Base-by-base conservation (phyloP, 2,888 invertebrate species). In the Papilio protenor region DNA sequence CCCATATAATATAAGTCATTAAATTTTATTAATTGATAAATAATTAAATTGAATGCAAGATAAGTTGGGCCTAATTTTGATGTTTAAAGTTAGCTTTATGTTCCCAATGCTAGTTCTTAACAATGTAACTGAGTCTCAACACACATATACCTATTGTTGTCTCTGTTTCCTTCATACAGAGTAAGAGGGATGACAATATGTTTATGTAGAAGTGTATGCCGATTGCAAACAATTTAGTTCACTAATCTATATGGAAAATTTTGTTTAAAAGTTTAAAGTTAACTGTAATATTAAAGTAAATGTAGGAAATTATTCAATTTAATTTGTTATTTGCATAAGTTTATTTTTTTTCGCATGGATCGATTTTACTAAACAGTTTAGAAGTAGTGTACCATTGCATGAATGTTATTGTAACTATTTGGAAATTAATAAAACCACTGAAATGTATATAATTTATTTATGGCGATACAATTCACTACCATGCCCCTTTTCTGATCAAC, bases 381-480 rank as follows among this genome's bases (percentile, higher is more conserved):
- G 93, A 86, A 87, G 94, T 94, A 94, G 94, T 87, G 85, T 90
- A 92, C 90, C 89, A 93, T 92, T 95, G 94, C 93, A 95, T 95
- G 94, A 94, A 94, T 95, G 95, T 95, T 95, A 95, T 93, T 94
- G 94, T 94, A 78, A 78, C 78, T 78, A 94, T 90, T 94, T 94
- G 92, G 88, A 93, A 93, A 92, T 89, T 87, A 94, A 94, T 93
- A 93, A 94, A 94, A 91, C 81, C 87, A 88, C 84, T 87, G 87
- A 89, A 91, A 90, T 83, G 84, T 85, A 77, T 81, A 83, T 80
- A 78, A 80, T 85, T 84, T 82, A 82, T 86, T 85, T 80, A 69
- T 80, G 45, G n/a, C 45, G 18, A 64, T 49, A 75, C 23, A 61
- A 73, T 11, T 11, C 49, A 27, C 49, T 21, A 12, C 40, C 70